A percentile compares a stretch with the other conserved stretches of the same genome.
These are phyloP conservation scores for Malurus melanocephalus DNA, from an alignment of 2,113 vertebrate species.

Conservation along the genomic window DNA sequence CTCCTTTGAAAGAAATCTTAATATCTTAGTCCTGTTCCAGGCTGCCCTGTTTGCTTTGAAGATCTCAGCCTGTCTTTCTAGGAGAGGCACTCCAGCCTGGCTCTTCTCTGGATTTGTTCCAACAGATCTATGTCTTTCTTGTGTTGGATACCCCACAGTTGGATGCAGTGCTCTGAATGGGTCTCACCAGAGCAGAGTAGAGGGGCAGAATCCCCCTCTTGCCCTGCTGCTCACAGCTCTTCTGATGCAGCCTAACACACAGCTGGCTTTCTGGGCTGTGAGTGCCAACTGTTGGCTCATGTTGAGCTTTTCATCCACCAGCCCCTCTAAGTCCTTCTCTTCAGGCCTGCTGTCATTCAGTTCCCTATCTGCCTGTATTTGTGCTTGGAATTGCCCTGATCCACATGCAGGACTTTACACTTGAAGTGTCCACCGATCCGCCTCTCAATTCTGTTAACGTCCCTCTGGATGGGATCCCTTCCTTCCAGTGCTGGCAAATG, in stretches of 20 bases:
- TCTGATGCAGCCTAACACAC: background rate
- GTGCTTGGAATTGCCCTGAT: background rate
- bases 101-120: background rate
- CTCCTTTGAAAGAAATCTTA: background rate
- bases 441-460: background rate
- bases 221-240: background rate
- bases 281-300: background rate
- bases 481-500: background rate
- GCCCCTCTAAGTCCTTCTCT: background rate
- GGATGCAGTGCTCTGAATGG: background rate
- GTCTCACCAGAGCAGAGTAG: background rate
- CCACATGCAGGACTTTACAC: background rate
- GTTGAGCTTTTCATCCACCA: background rate
- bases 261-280: background rate
- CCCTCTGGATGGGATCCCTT: background rate
- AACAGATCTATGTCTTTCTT: background rate
- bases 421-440: background rate
- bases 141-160: background rate
- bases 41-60: background rate
- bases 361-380: background rate
- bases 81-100: background rate
- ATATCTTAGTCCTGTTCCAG: background rate
- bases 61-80: background rate
- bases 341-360: background rate
- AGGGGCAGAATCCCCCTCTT: background rate